These are phyloP conservation scores for Piprites chloris DNA, from an alignment of 2,113 vertebrate genomes.

Conservation along the genomic window DNA sequence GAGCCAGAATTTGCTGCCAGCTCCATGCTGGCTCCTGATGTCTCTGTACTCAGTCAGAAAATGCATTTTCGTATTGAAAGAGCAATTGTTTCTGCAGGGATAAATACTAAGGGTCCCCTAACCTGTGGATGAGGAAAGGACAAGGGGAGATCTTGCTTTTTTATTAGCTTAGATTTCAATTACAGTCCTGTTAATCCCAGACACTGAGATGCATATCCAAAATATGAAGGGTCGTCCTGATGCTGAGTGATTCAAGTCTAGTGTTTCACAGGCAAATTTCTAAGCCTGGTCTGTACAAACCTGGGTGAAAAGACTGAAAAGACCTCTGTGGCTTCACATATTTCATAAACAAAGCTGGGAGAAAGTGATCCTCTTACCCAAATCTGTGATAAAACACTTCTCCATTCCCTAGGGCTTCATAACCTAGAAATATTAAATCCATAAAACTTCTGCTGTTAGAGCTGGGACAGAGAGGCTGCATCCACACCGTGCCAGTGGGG, in stretches of 20 bases:
- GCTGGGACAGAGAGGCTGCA: not conserved
- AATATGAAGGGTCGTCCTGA: not conserved
- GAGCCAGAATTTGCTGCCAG: not conserved
- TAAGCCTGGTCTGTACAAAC: not conserved
- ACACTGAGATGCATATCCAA: fast-evolving
- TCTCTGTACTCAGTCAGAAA: not conserved
- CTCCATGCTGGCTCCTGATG: fast-evolving
- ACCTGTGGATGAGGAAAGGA: not conserved
- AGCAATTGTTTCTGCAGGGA: not conserved
- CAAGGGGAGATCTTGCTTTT: not conserved
- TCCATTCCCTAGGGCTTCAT: not conserved
- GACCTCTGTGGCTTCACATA: not conserved
- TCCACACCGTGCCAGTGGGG: fast-evolving
- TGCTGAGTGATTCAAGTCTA: not conserved
- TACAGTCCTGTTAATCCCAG: not conserved
- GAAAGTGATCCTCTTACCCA: not conserved
- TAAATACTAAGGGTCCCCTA: not conserved
- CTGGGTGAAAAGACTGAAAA: not conserved
- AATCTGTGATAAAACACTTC: not conserved
- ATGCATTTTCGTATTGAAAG: not conserved
- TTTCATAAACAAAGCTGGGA: not conserved
- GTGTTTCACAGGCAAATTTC: not conserved
- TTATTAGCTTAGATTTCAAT: not conserved
- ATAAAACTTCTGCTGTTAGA: conserved; percentile 1
- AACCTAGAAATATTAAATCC: conserved; percentile 16